Evolutionary conservation across 2,113 vertebrate species (phyloP).

Genomic region (Lagenorhynchus albirostris): DNA sequence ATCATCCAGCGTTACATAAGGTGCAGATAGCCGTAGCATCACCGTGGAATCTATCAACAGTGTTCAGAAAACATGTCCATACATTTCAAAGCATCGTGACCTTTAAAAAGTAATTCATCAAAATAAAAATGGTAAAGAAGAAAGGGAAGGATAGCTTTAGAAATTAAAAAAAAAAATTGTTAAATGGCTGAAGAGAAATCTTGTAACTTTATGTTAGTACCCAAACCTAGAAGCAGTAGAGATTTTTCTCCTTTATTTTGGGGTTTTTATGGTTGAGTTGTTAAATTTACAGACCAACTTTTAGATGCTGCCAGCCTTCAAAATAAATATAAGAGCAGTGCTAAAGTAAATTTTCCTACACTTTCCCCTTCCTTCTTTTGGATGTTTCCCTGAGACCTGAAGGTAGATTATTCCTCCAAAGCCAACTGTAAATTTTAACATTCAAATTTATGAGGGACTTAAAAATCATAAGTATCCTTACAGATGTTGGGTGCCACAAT

Average conservation of each 20-base stretch:
- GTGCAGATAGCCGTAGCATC: slow-evolving; percentile 54
- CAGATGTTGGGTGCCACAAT: neutral
- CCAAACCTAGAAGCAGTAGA: slow-evolving; percentile 39
- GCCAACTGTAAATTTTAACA: slow-evolving; percentile 30
- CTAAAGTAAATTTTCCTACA: slow-evolving; percentile 53
- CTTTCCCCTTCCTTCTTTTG: slow-evolving; percentile 33
- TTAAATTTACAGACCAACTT: slow-evolving; percentile 62
- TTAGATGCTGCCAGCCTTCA: slow-evolving; percentile 61
- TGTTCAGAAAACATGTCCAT: slow-evolving; percentile 30
- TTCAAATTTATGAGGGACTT: slow-evolving; percentile 48
- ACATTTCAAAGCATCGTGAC: slow-evolving; percentile 42
- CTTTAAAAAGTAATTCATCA: slow-evolving; percentile 47
- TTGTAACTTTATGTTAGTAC: slow-evolving; percentile 6
- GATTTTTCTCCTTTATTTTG: slow-evolving; percentile 49
- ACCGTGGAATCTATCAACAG: slow-evolving; percentile 52
- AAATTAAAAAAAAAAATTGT: neutral
- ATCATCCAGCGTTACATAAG: slow-evolving; percentile 74
- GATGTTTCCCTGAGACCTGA: slow-evolving; percentile 19
- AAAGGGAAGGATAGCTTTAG: neutral
- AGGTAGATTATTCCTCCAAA: slow-evolving; percentile 9
- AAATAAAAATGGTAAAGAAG: slow-evolving; percentile 33
- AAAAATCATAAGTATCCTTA: slow-evolving; percentile 22
- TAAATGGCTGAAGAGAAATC: neutral
- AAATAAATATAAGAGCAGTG: slow-evolving; percentile 67
- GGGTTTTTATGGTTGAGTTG: slow-evolving; percentile 49